Evolutionary conservation across 1,140 invertebrate species (phyloP).

Genomic region (Eriocheir sinensis): DNA sequence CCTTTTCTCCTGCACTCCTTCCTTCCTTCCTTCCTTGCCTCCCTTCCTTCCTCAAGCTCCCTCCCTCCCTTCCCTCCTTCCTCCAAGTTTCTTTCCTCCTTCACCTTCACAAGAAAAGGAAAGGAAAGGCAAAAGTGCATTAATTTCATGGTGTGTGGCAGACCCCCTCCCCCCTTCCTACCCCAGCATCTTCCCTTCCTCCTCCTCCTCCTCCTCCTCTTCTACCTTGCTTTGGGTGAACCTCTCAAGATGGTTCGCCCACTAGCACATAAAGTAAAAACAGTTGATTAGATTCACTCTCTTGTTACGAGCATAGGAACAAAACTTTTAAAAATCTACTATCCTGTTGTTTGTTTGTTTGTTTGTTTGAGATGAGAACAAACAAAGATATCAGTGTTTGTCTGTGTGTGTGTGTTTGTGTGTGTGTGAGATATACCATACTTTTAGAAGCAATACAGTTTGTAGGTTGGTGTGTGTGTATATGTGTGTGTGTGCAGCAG

Average conservation of each 20-base stretch:
- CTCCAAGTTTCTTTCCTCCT: slow-evolving; percentile 31
- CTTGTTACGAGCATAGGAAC: too few relatives aligned
- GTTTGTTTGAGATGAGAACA: not conserved
- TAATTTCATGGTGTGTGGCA: slow-evolving; percentile 25
- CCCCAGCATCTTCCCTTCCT: not conserved
- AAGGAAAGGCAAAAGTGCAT: not conserved
- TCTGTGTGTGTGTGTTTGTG: not conserved
- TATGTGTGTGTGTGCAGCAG: not conserved
- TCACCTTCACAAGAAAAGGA: too few relatives aligned
- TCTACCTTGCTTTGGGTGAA: not conserved
- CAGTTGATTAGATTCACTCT: too few relatives aligned
- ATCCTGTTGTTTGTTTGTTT: not conserved
- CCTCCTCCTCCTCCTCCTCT: not conserved
- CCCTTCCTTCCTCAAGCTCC: not conserved
- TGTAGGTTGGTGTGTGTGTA: not conserved
- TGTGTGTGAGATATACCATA: slow-evolving; percentile 8
- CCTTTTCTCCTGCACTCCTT: not conserved
- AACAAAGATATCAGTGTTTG: not conserved
- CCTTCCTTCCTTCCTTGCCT: not conserved
- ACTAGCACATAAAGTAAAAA: too few relatives aligned
- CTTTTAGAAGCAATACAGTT: not conserved
- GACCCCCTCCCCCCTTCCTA: not conserved
- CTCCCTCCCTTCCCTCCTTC: slow-evolving; percentile 9
- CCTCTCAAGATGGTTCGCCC: too few relatives aligned
- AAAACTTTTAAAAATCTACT: too few relatives aligned